Evolutionary conservation across 2,113 vertebrate genomes (phyloP).

Genomic region (Myiopsitta monachus): DNA sequence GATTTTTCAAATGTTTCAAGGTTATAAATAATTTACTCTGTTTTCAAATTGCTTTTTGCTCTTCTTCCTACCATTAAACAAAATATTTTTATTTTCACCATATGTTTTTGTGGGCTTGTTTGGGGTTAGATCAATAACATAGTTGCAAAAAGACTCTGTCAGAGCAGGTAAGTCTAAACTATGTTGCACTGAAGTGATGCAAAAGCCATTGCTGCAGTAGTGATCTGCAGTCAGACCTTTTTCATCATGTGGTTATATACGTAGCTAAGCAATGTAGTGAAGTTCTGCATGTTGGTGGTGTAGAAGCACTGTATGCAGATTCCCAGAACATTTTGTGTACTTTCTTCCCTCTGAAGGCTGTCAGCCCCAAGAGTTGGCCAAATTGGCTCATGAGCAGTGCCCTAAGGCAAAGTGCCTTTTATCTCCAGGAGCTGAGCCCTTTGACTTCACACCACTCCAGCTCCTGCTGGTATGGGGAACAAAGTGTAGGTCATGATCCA

Average conservation of each 20-base stretch:
- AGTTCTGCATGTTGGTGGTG: background rate
- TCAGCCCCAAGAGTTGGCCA: background rate
- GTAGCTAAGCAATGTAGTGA: background rate
- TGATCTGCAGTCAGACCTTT: background rate
- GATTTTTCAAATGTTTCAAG: background rate
- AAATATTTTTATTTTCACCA: background rate
- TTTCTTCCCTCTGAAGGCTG: background rate
- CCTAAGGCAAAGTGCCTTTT: background rate
- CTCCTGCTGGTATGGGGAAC: background rate
- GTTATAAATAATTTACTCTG: background rate
- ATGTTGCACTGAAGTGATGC: background rate
- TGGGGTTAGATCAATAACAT: background rate
- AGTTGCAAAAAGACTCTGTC: background rate
- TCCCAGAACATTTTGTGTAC: fast-evolving
- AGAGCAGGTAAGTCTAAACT: background rate
- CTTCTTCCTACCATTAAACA: background rate
- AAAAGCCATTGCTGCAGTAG: background rate
- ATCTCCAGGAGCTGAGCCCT: background rate
- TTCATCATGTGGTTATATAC: background rate
- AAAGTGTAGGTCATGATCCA: background rate
- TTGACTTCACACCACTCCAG: background rate
- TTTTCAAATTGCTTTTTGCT: background rate
- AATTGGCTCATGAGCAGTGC: background rate
- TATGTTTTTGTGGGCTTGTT: background rate
- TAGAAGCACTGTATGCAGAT: background rate